Evolutionary conservation across 2,113 vertebrate genomes (phyloP), one percentile per base, ranked within the genome.

Genomic region (Lathamus discolor): DNA sequence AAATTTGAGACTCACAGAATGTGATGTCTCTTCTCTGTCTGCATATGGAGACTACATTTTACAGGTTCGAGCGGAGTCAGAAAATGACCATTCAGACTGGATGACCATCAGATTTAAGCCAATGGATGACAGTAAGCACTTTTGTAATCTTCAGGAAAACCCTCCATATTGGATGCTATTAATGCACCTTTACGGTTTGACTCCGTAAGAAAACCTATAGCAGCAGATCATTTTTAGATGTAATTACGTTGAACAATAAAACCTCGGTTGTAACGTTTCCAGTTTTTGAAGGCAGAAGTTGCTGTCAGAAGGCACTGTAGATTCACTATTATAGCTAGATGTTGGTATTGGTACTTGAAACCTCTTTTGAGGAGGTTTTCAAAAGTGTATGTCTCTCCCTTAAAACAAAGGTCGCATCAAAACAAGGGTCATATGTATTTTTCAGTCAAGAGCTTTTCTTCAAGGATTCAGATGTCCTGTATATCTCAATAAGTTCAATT

Each of bases 81-180:
- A 75, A 2, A 11, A 19, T 3, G 51, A 77, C 7, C 39, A 14
- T 10, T 98, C 98, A 0, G 54, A 87, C 23, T 98, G 98, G 98
- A 64, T 57, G 3, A 82, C 46, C 33, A 5, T 97, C 70, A 24
- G 17, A 20, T 98, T 98, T 92, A 94, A 69, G 8, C 98, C 98
- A 23, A 73, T 97, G 86, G 83, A 91, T 16, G 95, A 98, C 91
- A 98, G 98, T 98, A 96, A 98, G 98, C 55, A 19, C 12, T 66
- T 3, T 12, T 44, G 51, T 48, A 8, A 8, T 52, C 61, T 46
- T 39, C 55, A 19, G 31, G 10, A 22, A 80, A 73, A 24, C 13
- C 22, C n/a, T 35, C 33, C 22, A 9, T 6, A 3, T 12, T 35
- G 41, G 22, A 35, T 59, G 48, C 35, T 52, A 4, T 35, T 29